phyloP scores from a whole-genome alignment of 2,113 vertebrate genomes.

The Actenoides hombroni region DNA sequence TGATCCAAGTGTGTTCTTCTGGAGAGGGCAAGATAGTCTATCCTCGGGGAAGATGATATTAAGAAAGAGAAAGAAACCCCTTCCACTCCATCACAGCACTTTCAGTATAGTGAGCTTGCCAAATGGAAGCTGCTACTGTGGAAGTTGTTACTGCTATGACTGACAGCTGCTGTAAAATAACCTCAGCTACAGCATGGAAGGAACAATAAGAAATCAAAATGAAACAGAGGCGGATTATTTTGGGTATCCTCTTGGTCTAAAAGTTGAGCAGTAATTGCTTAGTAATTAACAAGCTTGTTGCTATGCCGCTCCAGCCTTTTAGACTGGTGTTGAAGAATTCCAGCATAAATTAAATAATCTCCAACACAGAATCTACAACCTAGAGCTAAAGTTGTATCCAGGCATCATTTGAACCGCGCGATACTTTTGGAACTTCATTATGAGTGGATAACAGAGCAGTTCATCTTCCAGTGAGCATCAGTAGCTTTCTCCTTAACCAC shows the following conservation, averaged over 20 bases:
- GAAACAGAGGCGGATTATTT: slow-evolving; percentile 27
- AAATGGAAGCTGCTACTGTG: slow-evolving; percentile 38
- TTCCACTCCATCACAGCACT: slow-evolving; percentile 19
- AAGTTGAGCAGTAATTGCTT: slow-evolving; percentile 38
- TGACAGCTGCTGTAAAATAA: slow-evolving; percentile 61
- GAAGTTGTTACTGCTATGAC: slow-evolving; percentile 50
- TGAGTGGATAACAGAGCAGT: neutral
- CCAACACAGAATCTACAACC: neutral
- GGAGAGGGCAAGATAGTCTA: slow-evolving; percentile 48
- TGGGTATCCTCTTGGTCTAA: slow-evolving; percentile 35
- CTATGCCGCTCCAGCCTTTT: slow-evolving; percentile 15
- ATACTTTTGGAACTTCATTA: neutral
- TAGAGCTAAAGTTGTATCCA: neutral
- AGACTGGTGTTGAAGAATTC: slow-evolving; percentile 11
- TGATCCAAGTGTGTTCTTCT: slow-evolving; percentile 46
- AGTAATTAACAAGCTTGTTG: slow-evolving; percentile 53
- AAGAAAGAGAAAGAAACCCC: slow-evolving; percentile 48
- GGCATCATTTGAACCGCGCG: neutral
- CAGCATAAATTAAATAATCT: neutral
- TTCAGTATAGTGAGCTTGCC: slow-evolving; percentile 7
- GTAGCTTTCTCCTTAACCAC: neutral
- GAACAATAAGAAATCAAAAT: slow-evolving; percentile 50
- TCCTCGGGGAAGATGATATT: slow-evolving; percentile 63
- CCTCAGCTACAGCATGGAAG: slow-evolving; percentile 11
- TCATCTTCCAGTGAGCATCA: neutral